These are phyloP conservation scores for Chiroxiphia lanceolata DNA, from an alignment of 2,797 vertebrate species.

Conservation along the genomic window DNA sequence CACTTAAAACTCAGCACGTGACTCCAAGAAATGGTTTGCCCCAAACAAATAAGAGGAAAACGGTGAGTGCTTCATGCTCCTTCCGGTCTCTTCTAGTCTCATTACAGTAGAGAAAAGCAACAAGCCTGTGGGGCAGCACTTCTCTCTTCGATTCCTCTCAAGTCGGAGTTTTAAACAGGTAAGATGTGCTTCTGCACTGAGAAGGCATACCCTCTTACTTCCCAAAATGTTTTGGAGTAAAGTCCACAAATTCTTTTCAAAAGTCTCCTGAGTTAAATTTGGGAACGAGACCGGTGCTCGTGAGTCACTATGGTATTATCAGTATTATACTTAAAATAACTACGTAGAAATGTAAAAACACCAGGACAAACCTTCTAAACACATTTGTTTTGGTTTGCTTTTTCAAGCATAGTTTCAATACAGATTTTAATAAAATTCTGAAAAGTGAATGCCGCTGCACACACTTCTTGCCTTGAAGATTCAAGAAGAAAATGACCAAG, in stretches of 20 bases:
- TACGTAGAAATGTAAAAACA: not conserved
- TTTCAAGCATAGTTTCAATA: not conserved
- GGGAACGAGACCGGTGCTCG: not conserved
- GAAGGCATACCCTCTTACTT: not conserved
- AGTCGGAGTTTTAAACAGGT: not conserved
- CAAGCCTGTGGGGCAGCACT: fast-evolving
- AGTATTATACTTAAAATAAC: not conserved
- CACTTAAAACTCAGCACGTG: not conserved
- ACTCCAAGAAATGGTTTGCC: not conserved
- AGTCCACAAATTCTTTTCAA: not conserved
- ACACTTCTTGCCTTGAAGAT: not conserved
- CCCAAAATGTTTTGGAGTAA: not conserved
- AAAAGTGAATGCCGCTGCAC: not conserved
- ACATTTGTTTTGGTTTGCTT: not conserved
- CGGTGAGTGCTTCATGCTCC: not conserved
- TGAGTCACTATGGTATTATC: not conserved
- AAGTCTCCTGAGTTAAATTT: not conserved
- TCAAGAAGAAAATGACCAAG: not conserved
- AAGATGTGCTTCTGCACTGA: not conserved
- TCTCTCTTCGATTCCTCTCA: not conserved
- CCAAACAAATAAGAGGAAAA: not conserved
- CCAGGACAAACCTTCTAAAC: not conserved
- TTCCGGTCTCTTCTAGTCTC: not conserved
- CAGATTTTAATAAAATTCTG: not conserved
- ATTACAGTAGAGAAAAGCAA: not conserved